Conservation (phyloP, 2,113 vertebrate species). For the Prochilodus magdalenae region DNA sequence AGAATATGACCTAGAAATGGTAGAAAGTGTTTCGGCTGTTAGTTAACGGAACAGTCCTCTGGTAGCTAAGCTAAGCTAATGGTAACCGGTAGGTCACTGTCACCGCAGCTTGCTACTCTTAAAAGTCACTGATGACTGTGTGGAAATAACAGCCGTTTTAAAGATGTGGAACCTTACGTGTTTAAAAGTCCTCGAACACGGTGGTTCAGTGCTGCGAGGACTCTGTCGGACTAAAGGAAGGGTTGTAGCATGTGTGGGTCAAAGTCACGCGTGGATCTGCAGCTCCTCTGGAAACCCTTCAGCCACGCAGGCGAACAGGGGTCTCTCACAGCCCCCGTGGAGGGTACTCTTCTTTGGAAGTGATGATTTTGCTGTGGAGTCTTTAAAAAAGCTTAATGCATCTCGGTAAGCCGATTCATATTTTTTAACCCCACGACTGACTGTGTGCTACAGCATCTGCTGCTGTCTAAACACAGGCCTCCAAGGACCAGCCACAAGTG, state of each 20-base stretch:
- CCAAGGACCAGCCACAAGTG: no score
- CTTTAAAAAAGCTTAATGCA: conserved; percentile 77
- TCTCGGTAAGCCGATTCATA: conserved; percentile 74
- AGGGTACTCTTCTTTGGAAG: conserved; percentile 90
- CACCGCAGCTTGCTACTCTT: background rate
- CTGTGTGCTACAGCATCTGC: no score
- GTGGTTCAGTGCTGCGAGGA: background rate
- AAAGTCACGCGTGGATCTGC: background rate
- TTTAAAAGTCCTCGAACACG: background rate
- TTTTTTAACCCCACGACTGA: no score
- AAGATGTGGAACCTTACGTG: conserved; percentile 32
- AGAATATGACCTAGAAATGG: background rate
- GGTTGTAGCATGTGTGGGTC: background rate
- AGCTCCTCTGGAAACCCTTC: background rate
- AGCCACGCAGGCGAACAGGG: background rate
- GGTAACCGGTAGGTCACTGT: background rate
- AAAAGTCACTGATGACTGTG: background rate
- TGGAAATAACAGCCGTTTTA: background rate
- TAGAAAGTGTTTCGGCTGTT: background rate
- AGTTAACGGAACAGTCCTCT: background rate
- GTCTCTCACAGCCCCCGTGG: conserved; percentile 79
- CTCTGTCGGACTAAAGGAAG: background rate
- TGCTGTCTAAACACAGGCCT: no score
- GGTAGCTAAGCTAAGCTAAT: background rate
- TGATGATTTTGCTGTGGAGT: conserved; percentile 84